Conservation (phyloP, 2,113 vertebrate species). For the Oryzias melastigma region DNA sequence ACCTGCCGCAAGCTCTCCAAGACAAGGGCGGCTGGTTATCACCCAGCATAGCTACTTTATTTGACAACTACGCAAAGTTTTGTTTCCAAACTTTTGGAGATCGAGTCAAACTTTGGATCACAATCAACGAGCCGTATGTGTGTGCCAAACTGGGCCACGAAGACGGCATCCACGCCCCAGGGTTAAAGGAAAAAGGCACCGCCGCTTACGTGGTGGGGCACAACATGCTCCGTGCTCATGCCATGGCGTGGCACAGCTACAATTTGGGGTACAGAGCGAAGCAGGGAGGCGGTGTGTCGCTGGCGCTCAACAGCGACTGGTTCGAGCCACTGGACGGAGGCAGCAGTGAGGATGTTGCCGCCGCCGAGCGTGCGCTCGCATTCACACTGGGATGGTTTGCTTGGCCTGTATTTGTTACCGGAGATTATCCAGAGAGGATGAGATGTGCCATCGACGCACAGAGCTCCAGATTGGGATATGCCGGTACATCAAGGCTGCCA, state of each 20-base stretch:
- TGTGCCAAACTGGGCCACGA: constrained; percentile 71
- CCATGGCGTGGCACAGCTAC: constrained; percentile 82
- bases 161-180: constrained; percentile 66
- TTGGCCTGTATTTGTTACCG: constrained; percentile 80
- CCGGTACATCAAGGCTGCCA: constrained; percentile 65
- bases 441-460: constrained; percentile 69
- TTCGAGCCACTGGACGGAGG: constrained; percentile 65
- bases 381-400: constrained; percentile 82
- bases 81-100: constrained; percentile 84
- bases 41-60: constrained; percentile 58
- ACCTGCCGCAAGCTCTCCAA: constrained; percentile 81
- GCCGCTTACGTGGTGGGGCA: constrained; percentile 76
- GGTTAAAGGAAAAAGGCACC: constrained; percentile 66
- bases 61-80: constrained; percentile 78
- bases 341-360: constrained; percentile 63
- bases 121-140: constrained; percentile 79
- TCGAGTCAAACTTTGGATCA: constrained; percentile 82
- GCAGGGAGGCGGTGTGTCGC: constrained; percentile 72
- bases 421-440: constrained; percentile 81
- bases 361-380: constrained; percentile 63
- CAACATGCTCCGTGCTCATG: constrained; percentile 79
- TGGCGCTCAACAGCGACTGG: constrained; percentile 79
- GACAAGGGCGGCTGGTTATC: constrained; percentile 77
- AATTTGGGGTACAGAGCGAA: constrained; percentile 64
- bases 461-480: constrained; percentile 67